Base-by-base conservation (phyloP, 2,113 vertebrate species). In the Lates calcarifer region DNA sequence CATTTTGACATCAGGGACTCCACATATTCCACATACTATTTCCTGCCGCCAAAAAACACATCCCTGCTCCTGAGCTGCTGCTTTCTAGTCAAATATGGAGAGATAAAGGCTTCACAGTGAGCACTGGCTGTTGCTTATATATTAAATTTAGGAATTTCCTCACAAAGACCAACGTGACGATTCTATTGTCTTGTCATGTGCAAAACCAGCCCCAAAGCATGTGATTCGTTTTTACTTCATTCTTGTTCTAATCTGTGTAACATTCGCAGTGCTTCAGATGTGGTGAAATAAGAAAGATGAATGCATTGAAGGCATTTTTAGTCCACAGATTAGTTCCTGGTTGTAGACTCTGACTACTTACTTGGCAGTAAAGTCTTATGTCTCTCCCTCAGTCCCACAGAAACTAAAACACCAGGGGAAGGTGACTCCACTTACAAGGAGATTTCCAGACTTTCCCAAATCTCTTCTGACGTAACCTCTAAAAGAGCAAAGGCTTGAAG, bases 401-500 rank as follows among this genome's bases (percentile, higher is more conserved):
- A 47, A 22, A 24, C 45, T 15, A 31, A 51, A 62, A 18, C 7
- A 11, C 2, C 33, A 28, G 33, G 10, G 9, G n/a, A n/a, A 51
- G 2, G 3, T 11, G 10, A n/a, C 22, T 9, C 20, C 20, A 49
- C 18, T 51, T 22, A 51, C 49, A n/a, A 22, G 20, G 7, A n/a
- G 49, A n/a, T 6, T 20, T 47, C 49, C 17, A 7, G 5, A 49
- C 47, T 45, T 79, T 74, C 63, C 55, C 47, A n/a, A 51, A 62
- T 53, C 35, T 71, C 17, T 41, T 41, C 66, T 24, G 6, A 51
- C 17, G 8, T 39, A 55, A 71, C 39, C 31, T 31, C 6, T 20
- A 29, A 18, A 43, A 77, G 45, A 77, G 37, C 47, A 28, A 20
- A 2, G 58, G 70, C 79, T 84, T 76, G 66, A 65, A n/a, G 39